Conservation (phyloP, 37 sponge, comb jelly and placozoan species). For the Crambe crambe region DNA sequence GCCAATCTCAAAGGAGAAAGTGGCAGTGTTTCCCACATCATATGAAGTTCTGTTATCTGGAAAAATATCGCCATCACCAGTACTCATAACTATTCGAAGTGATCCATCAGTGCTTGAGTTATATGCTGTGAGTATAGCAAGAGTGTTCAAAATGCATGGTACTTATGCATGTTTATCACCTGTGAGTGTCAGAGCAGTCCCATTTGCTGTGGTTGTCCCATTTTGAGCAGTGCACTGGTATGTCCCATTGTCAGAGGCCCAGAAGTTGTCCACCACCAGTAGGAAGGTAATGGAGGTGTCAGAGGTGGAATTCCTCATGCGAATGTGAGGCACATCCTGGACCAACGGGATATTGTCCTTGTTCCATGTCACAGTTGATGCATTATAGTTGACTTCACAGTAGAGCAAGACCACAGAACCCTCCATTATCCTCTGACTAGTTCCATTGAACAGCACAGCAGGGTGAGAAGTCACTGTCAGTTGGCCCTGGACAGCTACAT, state of each 20-base stretch:
- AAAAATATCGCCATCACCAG: not conserved
- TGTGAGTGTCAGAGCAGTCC: slow-evolving; percentile 4
- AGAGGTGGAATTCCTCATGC: slow-evolving; percentile 9
- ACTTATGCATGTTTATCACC: slow-evolving; percentile 4
- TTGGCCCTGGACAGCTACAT: not conserved
- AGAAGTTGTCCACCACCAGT: slow-evolving; percentile 26
- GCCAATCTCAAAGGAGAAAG: not conserved
- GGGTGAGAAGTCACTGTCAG: slow-evolving; percentile 19
- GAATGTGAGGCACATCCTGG: slow-evolving; percentile 34
- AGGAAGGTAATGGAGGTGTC: not conserved
- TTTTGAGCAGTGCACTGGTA: slow-evolving; percentile 21
- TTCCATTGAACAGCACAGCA: not conserved
- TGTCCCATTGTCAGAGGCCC: slow-evolving; percentile 9
- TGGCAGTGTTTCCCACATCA: not conserved
- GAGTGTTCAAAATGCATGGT: not conserved
- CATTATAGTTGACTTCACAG: slow-evolving; percentile 18
- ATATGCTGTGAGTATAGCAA: not conserved
- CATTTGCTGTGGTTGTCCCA: not conserved
- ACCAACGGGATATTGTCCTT: slow-evolving; percentile 4
- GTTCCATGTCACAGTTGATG: slow-evolving; percentile 28
- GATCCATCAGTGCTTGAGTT: not conserved
- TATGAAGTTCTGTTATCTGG: not conserved
- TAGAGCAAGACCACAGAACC: slow-evolving; percentile 39
- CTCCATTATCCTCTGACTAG: not conserved
- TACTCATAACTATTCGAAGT: not conserved